Evolutionary conservation across 2,113 vertebrate species (phyloP).

Genomic region (Leucopsar rothschildi): DNA sequence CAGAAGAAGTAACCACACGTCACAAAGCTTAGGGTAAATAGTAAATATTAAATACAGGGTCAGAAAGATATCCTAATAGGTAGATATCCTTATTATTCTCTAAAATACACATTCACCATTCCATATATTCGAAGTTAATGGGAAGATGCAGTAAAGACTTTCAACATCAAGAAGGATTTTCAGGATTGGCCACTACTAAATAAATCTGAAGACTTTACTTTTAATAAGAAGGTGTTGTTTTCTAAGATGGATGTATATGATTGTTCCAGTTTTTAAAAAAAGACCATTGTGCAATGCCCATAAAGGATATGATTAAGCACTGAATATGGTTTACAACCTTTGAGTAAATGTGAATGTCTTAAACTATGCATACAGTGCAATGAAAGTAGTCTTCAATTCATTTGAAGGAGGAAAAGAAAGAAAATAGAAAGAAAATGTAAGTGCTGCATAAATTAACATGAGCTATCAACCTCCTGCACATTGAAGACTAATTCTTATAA

Average conservation of each 20-base stretch:
- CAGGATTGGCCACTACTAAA: not conserved
- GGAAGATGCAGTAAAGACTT: not conserved
- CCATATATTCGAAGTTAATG: not conserved
- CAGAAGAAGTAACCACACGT: not conserved
- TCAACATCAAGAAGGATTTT: not conserved
- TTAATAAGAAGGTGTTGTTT: not conserved
- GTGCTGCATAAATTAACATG: not conserved
- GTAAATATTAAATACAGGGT: not conserved
- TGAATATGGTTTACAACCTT: not conserved
- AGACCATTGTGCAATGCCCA: not conserved
- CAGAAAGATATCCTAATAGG: not conserved
- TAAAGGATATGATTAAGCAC: not conserved
- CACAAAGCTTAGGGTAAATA: not conserved
- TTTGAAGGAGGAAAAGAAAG: not conserved
- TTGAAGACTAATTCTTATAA: not conserved
- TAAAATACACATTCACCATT: not conserved
- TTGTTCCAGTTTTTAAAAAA: not conserved
- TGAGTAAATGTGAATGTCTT: not conserved
- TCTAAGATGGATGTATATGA: not conserved
- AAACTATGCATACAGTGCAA: not conserved
- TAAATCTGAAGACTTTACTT: not conserved
- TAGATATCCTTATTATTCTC: not conserved
- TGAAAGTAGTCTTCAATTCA: not conserved
- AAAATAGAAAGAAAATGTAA: not conserved
- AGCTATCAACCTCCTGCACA: not conserved